These are phyloP conservation scores for Brachyalestes nurse DNA, from an alignment of 2,797 vertebrate species.

Conservation along the genomic window DNA sequence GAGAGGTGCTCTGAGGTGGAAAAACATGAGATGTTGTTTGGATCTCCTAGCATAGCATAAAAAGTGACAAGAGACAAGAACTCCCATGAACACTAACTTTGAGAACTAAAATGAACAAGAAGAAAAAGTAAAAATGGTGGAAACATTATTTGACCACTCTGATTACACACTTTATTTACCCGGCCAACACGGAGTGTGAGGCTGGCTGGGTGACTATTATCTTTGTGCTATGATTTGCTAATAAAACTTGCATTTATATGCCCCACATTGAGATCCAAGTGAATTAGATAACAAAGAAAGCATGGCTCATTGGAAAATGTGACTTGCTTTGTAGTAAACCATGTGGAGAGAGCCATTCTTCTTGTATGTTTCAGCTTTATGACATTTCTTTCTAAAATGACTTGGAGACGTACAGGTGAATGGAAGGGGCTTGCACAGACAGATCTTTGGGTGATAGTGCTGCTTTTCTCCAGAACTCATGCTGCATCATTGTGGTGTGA, in stretches of 20 bases:
- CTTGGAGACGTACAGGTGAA: neutral
- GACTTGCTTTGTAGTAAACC: slow-evolving; percentile 6
- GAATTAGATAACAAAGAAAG: slow-evolving; percentile 56
- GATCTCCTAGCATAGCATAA: slow-evolving; percentile 68
- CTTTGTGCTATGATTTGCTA: slow-evolving; percentile 55
- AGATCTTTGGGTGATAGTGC: slow-evolving; percentile 1
- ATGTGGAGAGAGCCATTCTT: slow-evolving; percentile 30
- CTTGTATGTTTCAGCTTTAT: slow-evolving; percentile 40
- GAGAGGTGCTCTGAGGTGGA: slow-evolving; percentile 57
- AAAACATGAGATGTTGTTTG: slow-evolving; percentile 66
- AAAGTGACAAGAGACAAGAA: slow-evolving; percentile 56
- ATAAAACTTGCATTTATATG: slow-evolving; percentile 70
- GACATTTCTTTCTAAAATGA: neutral
- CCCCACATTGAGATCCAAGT: slow-evolving; percentile 54
- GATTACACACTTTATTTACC: slow-evolving; percentile 63
- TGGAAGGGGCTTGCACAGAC: neutral
- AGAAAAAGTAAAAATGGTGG: slow-evolving; percentile 59
- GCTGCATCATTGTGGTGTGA: slow-evolving; percentile 2
- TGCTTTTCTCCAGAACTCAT: slow-evolving; percentile 20
- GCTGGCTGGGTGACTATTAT: slow-evolving; percentile 57
- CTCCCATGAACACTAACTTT: neutral
- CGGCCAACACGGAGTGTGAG: slow-evolving; percentile 57
- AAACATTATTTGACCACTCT: slow-evolving; percentile 58
- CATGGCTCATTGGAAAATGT: slow-evolving; percentile 35
- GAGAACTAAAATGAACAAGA: slow-evolving; percentile 62